These are phyloP conservation scores for Epicauta chinensis DNA, from an alignment of 1,140 invertebrate genomes.

Conservation along the genomic window DNA sequence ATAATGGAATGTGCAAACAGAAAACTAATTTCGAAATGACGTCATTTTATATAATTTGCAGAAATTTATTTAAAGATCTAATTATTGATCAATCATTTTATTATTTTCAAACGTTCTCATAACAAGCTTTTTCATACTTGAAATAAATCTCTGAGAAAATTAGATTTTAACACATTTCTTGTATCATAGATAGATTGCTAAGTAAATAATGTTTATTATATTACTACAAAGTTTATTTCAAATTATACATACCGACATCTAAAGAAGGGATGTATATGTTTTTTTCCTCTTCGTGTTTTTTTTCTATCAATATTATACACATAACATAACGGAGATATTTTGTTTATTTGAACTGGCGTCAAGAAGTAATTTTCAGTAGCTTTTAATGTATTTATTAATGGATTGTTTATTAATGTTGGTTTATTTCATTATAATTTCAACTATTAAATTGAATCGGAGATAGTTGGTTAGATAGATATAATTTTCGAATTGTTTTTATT, in stretches of 20 bases:
- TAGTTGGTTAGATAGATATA: too few relatives aligned
- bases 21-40: conserved; percentile 12
- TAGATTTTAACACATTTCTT: conserved; percentile 29
- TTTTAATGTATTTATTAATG: conserved; percentile 41
- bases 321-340: conserved; percentile 6
- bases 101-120: too few relatives aligned
- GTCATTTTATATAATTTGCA: conserved; percentile 24
- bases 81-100: too few relatives aligned
- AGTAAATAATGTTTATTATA: conserved; percentile 34
- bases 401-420: conserved; percentile 38
- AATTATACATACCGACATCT: conserved; percentile 16
- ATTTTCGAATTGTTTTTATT: too few relatives aligned
- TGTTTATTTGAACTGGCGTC: conserved; percentile 40
- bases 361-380: conserved; percentile 32
- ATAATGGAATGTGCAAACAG: conserved; percentile 2
- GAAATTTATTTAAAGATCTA: conserved; percentile 11
- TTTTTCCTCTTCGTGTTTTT: too few relatives aligned
- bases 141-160: conserved; percentile 28
- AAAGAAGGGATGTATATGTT: too few relatives aligned
- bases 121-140: too few relatives aligned
- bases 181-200: conserved; percentile 20
- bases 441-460: too few relatives aligned
- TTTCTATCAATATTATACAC: background rate
- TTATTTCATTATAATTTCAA: conserved; percentile 31
- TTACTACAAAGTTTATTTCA: conserved; percentile 30